A percentile compares a stretch with the other conserved stretches of the same genome.
Conservation (phyloP, 1,140 invertebrate genomes). For the Thaumetopoea pityocampa region DNA sequence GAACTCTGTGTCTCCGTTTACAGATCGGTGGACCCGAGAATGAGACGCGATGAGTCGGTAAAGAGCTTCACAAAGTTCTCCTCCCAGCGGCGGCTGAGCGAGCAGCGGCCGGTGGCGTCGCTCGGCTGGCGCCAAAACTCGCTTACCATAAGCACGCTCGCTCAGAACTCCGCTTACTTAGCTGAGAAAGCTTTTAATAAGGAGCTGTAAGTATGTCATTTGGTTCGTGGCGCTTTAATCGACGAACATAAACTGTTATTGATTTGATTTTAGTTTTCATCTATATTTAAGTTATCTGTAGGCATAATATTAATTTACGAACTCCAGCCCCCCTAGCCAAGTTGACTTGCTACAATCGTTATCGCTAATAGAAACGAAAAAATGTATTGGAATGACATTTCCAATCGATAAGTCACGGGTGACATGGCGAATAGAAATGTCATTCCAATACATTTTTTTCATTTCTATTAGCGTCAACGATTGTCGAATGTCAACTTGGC, state of each 20-base stretch:
- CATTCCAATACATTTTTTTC: no score
- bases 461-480: no score
- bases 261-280: not conserved
- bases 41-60: constrained; percentile 66
- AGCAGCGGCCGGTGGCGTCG: constrained; percentile 33
- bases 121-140: constrained; percentile 58
- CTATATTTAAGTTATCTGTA: not conserved
- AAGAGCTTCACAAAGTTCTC: constrained; percentile 42
- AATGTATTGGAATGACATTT: no score
- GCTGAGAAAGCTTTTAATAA: constrained; percentile 45
- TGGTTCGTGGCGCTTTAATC: not conserved
- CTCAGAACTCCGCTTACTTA: constrained; percentile 57
- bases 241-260: not conserved
- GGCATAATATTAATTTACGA: no score
- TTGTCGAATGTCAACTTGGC: no score
- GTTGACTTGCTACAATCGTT: no score
- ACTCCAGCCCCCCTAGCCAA: no score
- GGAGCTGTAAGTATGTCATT: constrained; percentile 36
- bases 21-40: constrained; percentile 58
- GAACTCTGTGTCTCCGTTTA: no score
- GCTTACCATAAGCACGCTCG: constrained; percentile 56
- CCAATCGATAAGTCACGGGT: no score
- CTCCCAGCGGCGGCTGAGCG: constrained; percentile 33
- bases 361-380: no score
- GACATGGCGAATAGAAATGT: no score